Conservation (phyloP, 2,113 vertebrate species). For the Ailuropoda melanoleuca region DNA sequence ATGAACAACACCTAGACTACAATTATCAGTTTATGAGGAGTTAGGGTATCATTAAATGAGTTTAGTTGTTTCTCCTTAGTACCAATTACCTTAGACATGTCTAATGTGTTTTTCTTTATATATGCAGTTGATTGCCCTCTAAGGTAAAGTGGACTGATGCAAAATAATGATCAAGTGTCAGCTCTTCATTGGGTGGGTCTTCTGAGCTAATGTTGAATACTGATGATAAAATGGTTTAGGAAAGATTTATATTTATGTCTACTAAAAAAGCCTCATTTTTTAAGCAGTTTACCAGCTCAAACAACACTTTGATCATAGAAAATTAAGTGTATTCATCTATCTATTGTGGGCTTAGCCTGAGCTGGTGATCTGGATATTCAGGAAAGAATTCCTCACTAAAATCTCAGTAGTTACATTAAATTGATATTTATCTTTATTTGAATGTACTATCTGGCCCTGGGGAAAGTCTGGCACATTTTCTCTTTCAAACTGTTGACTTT, state of each 20-base stretch:
- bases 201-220: neutral
- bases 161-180: conserved; percentile 22
- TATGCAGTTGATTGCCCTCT: conserved; percentile 7
- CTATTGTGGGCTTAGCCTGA: neutral
- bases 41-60: conserved; percentile 56
- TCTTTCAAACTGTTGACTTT: neutral
- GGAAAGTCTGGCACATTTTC: conserved; percentile 23
- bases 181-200: neutral
- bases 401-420: neutral
- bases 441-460: neutral
- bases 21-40: conserved; percentile 59
- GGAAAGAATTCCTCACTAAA: conserved; percentile 47
- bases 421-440: neutral
- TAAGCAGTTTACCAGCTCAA: neutral
- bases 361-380: neutral
- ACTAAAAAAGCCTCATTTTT: neutral
- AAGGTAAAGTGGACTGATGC: neutral
- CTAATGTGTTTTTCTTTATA: conserved; percentile 53
- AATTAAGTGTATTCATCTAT: neutral
- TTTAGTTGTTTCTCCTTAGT: conserved; percentile 25
- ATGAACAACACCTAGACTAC: conserved; percentile 66
- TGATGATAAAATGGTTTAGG: neutral
- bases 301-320: neutral
- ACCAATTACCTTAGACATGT: conserved; percentile 48
- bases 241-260: neutral